Base-by-base conservation (phyloP, 2,888 invertebrate species). In the Parthenolecanium corni region DNA sequence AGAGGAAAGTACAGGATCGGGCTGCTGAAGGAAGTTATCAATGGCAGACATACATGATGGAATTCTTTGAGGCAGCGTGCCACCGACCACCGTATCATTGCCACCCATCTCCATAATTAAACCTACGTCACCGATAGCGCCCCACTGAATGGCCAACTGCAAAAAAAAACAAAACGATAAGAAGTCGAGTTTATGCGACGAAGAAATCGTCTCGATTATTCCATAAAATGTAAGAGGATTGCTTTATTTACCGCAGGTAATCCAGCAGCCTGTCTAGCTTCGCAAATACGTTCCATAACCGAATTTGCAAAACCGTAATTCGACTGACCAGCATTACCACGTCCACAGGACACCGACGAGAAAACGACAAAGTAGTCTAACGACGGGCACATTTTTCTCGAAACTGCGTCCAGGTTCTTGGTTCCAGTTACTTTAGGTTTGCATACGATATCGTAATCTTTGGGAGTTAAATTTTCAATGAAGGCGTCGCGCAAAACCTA, bases 221-320 rank as follows among this genome's bases (percentile, higher is more conserved):
- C 31, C 31, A 6, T 9, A n/a, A 31, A 31, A 6, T 31, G 9
- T 31, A 31, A 31, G 4, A 9, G 31, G n/a, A 31, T 9, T 31
- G 5, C 5, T 31, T 11, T 9, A 67, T 68, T 66, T 64, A 70
- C 69, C 62, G 80, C 96, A 24, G 94, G 93, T 68, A 93, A 79
- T 51, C 93, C 92, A 70, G 83, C 85, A 44, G 78, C 80, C 75
- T 85, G 86, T 64, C 94, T 82, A 65, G 80, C 82, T 77, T 94
- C 96, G 73, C 88, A 88, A 66, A 96, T 83, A 66, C 97, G 82
- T 76, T 97, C 97, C 96, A 97, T 97, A 49, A 86, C 86, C 0
- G 95, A 94, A 77, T 98, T 98, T 62, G 97, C 95, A 69, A 90
- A 81, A 62, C 96, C 97, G 74, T 98, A 98, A 77, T 97, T 98